phyloP scores from a whole-genome alignment of 2,888 invertebrate species.

The Lucinisca nassula region DNA sequence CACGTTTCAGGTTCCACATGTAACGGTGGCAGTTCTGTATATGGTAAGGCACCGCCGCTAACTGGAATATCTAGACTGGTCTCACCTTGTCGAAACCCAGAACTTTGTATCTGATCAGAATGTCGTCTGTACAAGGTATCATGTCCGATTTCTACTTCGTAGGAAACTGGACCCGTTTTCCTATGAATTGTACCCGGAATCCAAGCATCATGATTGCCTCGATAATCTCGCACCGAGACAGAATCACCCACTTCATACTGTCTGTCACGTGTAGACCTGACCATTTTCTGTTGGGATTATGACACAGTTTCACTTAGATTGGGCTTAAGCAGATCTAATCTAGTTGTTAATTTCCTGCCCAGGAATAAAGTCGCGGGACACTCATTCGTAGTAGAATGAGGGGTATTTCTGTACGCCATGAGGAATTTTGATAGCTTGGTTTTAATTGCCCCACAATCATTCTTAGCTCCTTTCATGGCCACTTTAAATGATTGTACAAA shows the following conservation, averaged over 20 bases:
- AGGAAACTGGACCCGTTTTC: slow-evolving; percentile 47
- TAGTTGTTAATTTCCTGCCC: too few species aligned
- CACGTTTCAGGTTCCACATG: not conserved
- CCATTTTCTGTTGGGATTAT: slow-evolving; percentile 32
- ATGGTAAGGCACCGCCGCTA: not conserved
- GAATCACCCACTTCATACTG: slow-evolving; percentile 20
- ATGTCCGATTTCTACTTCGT: slow-evolving; percentile 39
- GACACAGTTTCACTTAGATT: too few species aligned
- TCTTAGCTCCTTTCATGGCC: too few species aligned
- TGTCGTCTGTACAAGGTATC: slow-evolving; percentile 25
- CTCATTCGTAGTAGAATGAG: too few species aligned
- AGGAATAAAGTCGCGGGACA: too few species aligned
- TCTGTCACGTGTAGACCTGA: slow-evolving; percentile 9
- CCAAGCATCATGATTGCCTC: slow-evolving; percentile 30
- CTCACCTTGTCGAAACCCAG: not conserved
- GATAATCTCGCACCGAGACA: slow-evolving; percentile 45
- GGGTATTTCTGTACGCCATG: too few species aligned
- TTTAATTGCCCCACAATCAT: too few species aligned
- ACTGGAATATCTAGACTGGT: not conserved
- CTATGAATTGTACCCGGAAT: slow-evolving; percentile 10
- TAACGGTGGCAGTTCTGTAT: not conserved
- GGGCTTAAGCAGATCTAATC: too few species aligned
- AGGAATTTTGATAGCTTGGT: too few species aligned
- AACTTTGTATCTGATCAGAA: slow-evolving; percentile 13
- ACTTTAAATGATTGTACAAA: too few species aligned